Base-by-base conservation (phyloP, 2,888 invertebrate genomes). In the Ptychoptera albimana region DNA sequence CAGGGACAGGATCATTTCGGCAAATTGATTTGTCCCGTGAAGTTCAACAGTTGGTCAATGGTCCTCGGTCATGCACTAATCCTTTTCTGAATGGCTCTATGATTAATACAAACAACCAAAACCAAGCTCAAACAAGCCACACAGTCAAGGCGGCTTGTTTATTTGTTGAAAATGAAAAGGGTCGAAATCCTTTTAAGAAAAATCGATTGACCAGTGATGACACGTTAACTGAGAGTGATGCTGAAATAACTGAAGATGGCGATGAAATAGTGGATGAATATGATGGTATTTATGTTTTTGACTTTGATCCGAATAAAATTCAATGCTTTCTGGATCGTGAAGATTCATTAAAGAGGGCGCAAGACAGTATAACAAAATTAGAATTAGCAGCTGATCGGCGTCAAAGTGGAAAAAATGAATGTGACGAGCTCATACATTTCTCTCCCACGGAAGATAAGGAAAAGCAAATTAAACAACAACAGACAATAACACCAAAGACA, bases 1-100 rank as follows among this genome's bases (percentile, higher is more conserved):
- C 50, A 23, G 32, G 38, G 1, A 45, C 39, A 39, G 39, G 46
- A 16, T 48, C 44, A 13, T 44, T 46, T 38, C 45, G 39, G 7
- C 43, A 44, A 9, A 48, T 53, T 11, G 51, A 52, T 48, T 41
- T 52, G 36, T 52, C 53, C 2, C 46, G 48, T 10, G 45, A 45
- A 2, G 46, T 50, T 8, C 44, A 48, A 23, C 50, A 49, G 37
- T 49, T 50, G 4, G 39, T 45, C 8, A 50, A 52, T 36, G 45
- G 46, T 10, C 39, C 47, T 15, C 45, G 49, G 35, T 39, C 47
- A 31, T 50, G 49, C 40, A 53, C 53, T 40, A 53, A 53, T 48
- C 53, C 53, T 14, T 53, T 53, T 46, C 42, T 53, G 8, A 52
- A 53, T 46, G 52, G 53, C 32, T 45, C 47, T 8, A 12, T 50